phyloP scores from a whole-genome alignment of 2,797 vertebrate genomes.

The Trachops cirrhosus region DNA sequence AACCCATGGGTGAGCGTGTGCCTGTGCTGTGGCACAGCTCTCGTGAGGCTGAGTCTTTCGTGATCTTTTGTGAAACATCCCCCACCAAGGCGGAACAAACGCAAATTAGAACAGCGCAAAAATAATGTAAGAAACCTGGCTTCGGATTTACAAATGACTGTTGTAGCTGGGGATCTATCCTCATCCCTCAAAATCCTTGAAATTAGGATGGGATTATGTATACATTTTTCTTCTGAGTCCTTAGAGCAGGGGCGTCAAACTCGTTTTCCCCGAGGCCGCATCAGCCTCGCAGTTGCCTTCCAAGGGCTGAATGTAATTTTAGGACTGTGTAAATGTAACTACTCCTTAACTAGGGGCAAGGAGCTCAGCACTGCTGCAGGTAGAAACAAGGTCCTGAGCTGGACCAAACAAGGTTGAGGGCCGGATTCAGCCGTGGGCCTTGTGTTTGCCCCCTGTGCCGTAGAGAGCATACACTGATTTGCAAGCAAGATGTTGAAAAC shows the following conservation, averaged over 20 bases:
- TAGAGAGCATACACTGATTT: neutral
- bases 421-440: no score
- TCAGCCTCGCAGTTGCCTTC: no score
- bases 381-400: no score
- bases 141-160: neutral
- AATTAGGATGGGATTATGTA: neutral
- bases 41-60: neutral
- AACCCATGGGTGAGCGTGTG: no score
- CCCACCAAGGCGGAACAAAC: neutral
- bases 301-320: no score
- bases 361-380: no score
- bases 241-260: neutral
- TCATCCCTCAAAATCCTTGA: neutral
- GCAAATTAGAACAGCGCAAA: neutral
- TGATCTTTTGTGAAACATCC: neutral
- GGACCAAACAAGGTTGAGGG: no score
- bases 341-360: no score
- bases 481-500: slow-evolving; percentile 13
- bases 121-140: neutral
- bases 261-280: no score
- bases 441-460: neutral
- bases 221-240: neutral
- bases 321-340: no score
- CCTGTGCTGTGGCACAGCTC: neutral
- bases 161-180: neutral